Conservation (phyloP, 2,113 vertebrate species). For the Cebus imitator region DNA sequence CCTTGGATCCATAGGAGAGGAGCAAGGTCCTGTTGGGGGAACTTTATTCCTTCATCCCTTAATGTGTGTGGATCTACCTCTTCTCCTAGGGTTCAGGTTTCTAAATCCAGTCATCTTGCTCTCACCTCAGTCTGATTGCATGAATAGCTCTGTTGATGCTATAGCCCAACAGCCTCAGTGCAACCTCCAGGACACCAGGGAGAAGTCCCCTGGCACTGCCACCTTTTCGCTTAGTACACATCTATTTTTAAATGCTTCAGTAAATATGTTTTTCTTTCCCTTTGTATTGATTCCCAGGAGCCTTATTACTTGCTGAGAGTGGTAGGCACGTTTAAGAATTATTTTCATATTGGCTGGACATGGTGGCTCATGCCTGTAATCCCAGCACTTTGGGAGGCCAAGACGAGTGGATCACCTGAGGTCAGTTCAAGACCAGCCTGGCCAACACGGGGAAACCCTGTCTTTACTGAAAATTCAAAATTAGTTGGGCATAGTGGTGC, state of each 20-base stretch:
- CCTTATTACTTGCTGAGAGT: not conserved
- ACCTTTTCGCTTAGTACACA: not conserved
- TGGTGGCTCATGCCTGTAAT: no score
- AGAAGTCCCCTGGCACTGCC: not conserved
- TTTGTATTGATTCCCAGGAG: not conserved
- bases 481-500: no score
- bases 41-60: not conserved
- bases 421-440: no score
- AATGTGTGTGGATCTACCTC: not conserved
- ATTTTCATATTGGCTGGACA: not conserved
- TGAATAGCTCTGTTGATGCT: not conserved
- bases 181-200: fast-evolving
- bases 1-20: not conserved
- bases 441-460: no score
- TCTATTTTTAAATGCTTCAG: not conserved
- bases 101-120: not conserved
- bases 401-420: no score
- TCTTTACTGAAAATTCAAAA: no score
- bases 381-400: no score
- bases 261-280: not conserved
- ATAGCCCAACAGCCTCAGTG: fast-evolving
- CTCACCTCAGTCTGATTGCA: not conserved
- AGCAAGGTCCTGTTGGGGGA: not conserved
- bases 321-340: not conserved
- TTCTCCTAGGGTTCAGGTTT: not conserved